Evolutionary conservation across 2,888 invertebrate genomes (phyloP).

Genomic region (Macrosiphum euphorbiae): DNA sequence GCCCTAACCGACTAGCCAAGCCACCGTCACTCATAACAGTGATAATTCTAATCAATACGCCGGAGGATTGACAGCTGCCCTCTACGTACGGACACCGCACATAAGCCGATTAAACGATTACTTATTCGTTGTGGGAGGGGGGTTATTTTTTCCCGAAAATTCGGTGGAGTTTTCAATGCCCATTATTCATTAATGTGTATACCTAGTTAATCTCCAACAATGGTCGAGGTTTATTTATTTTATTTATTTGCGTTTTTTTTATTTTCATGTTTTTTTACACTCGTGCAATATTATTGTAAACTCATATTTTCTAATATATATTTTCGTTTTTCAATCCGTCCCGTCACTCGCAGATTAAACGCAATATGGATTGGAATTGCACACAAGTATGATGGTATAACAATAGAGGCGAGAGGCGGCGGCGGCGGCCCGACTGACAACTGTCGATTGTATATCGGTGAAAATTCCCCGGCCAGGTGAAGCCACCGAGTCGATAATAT

Average conservation of each 20-base stretch:
- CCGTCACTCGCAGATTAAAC: constrained; percentile 23
- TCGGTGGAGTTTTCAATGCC: not conserved
- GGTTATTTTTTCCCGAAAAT: not conserved
- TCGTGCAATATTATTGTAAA: not conserved
- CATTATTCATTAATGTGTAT: not conserved
- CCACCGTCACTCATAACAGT: not conserved
- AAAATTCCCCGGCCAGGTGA: not conserved
- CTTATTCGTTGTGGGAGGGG: not conserved
- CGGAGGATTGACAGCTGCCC: not conserved
- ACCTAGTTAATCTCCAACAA: not conserved
- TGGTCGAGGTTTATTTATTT: not conserved
- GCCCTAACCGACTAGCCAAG: not conserved
- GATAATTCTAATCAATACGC: not conserved
- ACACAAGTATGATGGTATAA: not conserved
- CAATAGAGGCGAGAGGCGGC: not conserved
- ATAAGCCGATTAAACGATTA: not conserved
- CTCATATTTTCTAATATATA: not conserved
- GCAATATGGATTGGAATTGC: not conserved
- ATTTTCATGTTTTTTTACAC: not conserved
- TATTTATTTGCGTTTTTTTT: not conserved
- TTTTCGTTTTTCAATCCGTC: not conserved
- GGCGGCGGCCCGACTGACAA: not conserved
- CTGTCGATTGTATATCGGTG: constrained; percentile 12
- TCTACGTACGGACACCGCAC: not conserved
- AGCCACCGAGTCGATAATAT: constrained; percentile 33